A percentile compares a stretch with the other conserved stretches of the same genome.
These are phyloP conservation scores for Bimastos eiseni DNA, from an alignment of 2,888 invertebrate genomes.

Conservation along the genomic window DNA sequence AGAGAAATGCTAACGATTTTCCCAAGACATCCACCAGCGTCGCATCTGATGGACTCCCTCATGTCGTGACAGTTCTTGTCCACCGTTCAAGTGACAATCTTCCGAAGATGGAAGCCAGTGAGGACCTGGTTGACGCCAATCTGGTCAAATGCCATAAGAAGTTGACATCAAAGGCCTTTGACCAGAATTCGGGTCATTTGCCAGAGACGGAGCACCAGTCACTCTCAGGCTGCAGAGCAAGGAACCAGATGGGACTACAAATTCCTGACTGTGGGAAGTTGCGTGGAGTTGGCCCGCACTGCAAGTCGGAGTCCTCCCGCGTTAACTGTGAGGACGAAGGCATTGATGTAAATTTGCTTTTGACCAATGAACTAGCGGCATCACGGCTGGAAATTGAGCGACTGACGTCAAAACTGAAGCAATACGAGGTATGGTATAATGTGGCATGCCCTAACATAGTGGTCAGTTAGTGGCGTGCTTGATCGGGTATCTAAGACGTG, in stretches of 20 bases:
- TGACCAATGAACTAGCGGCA: constrained; percentile 3
- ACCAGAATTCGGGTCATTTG: not conserved
- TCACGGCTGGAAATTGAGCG: constrained; percentile 16
- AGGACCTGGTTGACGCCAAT: not conserved
- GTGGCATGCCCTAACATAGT: not conserved
- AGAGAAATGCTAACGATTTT: not conserved
- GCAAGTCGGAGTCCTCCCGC: not conserved
- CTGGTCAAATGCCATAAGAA: not conserved
- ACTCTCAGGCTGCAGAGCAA: not conserved
- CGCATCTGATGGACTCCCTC: not conserved
- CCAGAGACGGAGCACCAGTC: not conserved
- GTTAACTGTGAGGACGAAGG: not conserved
- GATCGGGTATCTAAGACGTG: no score
- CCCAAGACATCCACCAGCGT: not conserved
- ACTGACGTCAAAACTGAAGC: not conserved
- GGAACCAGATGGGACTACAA: constrained; percentile 5
- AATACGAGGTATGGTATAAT: constrained; percentile 6
- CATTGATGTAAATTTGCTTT: not conserved
- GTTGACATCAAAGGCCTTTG: not conserved
- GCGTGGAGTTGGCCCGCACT: constrained; percentile 1
- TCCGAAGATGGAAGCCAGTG: not conserved
- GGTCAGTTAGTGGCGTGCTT: no score
- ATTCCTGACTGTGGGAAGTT: not conserved
- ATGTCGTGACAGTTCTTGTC: not conserved
- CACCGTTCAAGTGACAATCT: not conserved